A percentile compares a stretch with the other conserved stretches of the same genome.
These are phyloP conservation scores for Lagopus leucura DNA, from an alignment of 2,113 vertebrate genomes.

Conservation along the genomic window DNA sequence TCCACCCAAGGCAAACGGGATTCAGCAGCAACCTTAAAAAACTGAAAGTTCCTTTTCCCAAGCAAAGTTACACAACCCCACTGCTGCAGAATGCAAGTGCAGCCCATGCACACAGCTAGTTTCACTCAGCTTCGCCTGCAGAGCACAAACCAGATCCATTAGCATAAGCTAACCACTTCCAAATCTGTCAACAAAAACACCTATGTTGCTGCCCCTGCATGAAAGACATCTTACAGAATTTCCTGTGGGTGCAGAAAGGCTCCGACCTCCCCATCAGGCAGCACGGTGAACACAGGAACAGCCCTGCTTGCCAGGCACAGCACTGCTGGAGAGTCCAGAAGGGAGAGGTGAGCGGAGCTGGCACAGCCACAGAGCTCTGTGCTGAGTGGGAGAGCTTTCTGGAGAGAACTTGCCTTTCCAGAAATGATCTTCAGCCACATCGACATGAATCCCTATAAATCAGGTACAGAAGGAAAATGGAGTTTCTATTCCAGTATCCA, in stretches of 20 bases:
- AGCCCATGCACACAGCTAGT: not conserved
- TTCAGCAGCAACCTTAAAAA: not conserved
- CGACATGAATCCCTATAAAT: not conserved
- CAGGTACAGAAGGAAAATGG: not conserved
- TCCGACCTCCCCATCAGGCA: not conserved
- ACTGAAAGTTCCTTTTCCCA: not conserved
- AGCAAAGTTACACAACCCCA: not conserved
- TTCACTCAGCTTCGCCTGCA: not conserved
- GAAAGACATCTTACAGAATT: not conserved
- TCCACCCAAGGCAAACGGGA: not conserved
- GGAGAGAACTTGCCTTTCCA: not conserved
- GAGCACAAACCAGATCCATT: not conserved
- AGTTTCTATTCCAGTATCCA: constrained; percentile 29
- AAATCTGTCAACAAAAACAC: not conserved
- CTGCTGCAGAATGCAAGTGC: not conserved
- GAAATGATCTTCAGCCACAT: not conserved
- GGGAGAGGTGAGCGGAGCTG: not conserved
- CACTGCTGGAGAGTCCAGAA: not conserved
- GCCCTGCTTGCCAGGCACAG: not conserved
- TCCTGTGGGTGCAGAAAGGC: not conserved
- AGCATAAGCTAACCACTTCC: not conserved
- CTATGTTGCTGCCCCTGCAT: not conserved
- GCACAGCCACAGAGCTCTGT: not conserved
- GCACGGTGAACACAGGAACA: not conserved
- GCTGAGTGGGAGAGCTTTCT: not conserved